Conservation (phyloP, 2,113 vertebrate species). For the Strix uralensis region DNA sequence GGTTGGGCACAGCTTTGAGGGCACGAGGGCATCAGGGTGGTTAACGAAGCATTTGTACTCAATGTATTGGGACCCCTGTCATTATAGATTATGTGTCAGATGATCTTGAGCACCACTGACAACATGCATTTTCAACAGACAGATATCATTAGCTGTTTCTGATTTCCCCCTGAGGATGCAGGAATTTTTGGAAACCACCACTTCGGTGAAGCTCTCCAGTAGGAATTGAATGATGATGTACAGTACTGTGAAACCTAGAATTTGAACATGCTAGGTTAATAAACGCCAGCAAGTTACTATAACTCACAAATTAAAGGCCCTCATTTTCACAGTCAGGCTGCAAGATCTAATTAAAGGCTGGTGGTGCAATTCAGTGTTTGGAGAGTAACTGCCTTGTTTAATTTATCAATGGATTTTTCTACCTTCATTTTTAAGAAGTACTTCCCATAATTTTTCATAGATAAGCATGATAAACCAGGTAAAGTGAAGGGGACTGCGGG, state of each 20-base stretch:
- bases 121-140: accelerated
- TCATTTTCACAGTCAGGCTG: slow-evolving; percentile 57
- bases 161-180: background rate
- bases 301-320: slow-evolving; percentile 44
- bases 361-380: slow-evolving; percentile 16
- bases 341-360: slow-evolving; percentile 54
- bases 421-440: background rate
- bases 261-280: slow-evolving; percentile 9
- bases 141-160: background rate
- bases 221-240: background rate
- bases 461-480: background rate
- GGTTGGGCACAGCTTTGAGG: background rate
- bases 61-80: accelerated
- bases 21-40: accelerated
- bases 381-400: background rate
- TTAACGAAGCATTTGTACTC: background rate
- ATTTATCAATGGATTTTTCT: background rate
- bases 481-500: accelerated
- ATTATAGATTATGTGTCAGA: background rate
- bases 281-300: background rate
- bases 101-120: background rate
- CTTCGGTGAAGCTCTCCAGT: background rate
- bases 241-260: background rate
- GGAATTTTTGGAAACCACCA: background rate
- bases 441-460: background rate